phyloP scores from a whole-genome alignment of 2,113 vertebrate species.

The Strix uralensis region DNA sequence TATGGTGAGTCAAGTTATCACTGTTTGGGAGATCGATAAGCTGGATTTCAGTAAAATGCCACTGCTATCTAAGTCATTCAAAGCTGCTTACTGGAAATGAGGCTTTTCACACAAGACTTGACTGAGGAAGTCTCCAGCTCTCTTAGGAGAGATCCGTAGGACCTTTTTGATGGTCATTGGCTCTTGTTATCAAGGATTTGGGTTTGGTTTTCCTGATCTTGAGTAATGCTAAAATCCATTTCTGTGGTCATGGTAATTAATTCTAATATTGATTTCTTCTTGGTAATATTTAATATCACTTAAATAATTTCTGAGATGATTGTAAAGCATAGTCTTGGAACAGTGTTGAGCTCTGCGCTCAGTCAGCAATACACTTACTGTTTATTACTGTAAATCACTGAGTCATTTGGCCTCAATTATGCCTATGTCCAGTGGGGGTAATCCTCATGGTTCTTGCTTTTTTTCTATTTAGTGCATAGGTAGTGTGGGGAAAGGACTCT shows the following conservation, averaged over 20 bases:
- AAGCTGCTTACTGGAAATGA: neutral
- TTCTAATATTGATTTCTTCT: neutral
- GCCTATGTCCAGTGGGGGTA: neutral
- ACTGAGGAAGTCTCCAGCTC: neutral
- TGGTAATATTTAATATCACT: neutral
- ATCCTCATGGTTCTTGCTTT: neutral
- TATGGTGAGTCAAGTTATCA: neutral
- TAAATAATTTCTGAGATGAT: neutral
- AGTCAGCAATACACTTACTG: neutral
- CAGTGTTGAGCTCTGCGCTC: neutral
- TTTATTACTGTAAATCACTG: neutral
- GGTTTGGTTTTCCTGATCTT: neutral
- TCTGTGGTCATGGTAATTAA: neutral
- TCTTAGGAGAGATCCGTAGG: neutral
- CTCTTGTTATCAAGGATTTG: neutral
- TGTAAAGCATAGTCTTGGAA: neutral
- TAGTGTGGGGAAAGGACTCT: neutral
- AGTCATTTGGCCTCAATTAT: neutral
- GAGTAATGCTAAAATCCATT: neutral
- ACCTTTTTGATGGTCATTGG: neutral
- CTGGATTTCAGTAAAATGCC: neutral
- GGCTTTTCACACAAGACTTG: neutral
- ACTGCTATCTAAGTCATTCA: neutral
- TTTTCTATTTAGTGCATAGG: neutral
- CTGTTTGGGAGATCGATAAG: neutral